These are phyloP conservation scores for Aradus depressus DNA, from an alignment of 2,888 invertebrate species.

Conservation along the genomic window DNA sequence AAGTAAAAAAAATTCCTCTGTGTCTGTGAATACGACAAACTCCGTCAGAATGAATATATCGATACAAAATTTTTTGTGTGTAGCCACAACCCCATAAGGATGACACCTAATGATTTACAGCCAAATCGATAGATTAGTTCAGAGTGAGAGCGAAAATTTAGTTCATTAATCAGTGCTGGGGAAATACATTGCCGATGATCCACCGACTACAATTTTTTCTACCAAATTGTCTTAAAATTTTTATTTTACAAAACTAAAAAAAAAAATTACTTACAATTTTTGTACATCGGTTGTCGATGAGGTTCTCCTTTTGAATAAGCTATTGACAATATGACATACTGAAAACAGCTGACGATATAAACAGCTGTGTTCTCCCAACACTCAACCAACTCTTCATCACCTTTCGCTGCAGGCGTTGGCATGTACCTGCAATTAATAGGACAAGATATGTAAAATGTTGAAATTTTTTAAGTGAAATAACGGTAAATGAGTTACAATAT, in stretches of 20 bases:
- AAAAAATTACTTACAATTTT: slow-evolving; percentile 44
- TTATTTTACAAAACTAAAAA: too few species aligned
- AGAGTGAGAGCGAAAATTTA: too few species aligned
- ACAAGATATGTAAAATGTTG: background rate
- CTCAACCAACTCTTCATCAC: slow-evolving; percentile 41
- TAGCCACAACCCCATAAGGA: too few species aligned
- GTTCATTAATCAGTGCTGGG: too few species aligned
- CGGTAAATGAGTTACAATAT: too few species aligned
- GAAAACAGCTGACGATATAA: slow-evolving; percentile 63
- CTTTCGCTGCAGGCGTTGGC: slow-evolving; percentile 32
- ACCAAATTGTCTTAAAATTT: slow-evolving; percentile 4
- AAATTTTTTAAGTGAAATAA: background rate
- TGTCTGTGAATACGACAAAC: too few species aligned
- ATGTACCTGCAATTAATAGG: slow-evolving; percentile 16
- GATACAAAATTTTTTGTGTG: too few species aligned
- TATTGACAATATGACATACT: slow-evolving; percentile 65
- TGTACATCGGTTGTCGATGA: slow-evolving; percentile 56
- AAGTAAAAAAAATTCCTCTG: too few species aligned
- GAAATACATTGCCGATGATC: background rate
- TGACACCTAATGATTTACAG: too few species aligned
- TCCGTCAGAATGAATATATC: too few species aligned
- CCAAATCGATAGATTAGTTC: too few species aligned
- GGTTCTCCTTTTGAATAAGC: slow-evolving; percentile 72
- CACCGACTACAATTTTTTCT: background rate
- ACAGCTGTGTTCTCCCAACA: slow-evolving; percentile 72